phyloP scores from a whole-genome alignment of 2,113 vertebrate species.

The Greenwoodochromis staneri region DNA sequence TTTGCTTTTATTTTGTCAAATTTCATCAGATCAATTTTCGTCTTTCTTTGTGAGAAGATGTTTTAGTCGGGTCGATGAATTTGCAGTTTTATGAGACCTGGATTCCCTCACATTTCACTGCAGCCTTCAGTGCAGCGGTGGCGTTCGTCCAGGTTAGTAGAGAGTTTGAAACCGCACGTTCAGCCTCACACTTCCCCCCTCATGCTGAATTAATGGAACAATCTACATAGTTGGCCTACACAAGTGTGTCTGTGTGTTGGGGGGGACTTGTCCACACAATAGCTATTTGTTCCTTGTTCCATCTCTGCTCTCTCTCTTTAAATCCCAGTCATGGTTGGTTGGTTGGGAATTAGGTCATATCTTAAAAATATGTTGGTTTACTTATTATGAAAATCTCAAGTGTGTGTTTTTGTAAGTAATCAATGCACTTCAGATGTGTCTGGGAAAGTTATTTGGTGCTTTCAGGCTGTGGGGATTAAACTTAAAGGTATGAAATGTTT shows the following conservation, averaged over 20 bases:
- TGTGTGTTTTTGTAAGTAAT: background rate
- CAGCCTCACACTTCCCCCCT: conserved; percentile 20
- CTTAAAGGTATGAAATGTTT: background rate
- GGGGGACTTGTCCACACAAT: conserved; percentile 19
- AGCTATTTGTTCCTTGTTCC: conserved; percentile 33
- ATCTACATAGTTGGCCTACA: conserved; percentile 35
- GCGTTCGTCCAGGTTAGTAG: conserved; percentile 54
- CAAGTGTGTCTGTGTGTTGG: background rate
- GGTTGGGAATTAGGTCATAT: background rate
- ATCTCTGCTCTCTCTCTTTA: background rate
- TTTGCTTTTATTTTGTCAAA: background rate
- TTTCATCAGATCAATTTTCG: background rate
- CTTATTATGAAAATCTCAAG: background rate
- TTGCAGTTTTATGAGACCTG: background rate
- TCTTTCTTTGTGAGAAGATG: background rate
- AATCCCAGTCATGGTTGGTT: background rate
- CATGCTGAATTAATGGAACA: conserved; percentile 49
- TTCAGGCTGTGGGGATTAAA: background rate
- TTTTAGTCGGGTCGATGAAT: background rate
- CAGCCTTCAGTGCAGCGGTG: background rate
- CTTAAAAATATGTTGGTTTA: background rate
- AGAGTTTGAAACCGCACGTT: conserved; percentile 39
- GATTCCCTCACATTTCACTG: background rate
- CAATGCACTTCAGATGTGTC: background rate
- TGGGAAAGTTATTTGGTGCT: background rate